These are phyloP conservation scores for Aldrovandia affinis DNA, from an alignment of 2,797 vertebrate genomes.

Conservation along the genomic window DNA sequence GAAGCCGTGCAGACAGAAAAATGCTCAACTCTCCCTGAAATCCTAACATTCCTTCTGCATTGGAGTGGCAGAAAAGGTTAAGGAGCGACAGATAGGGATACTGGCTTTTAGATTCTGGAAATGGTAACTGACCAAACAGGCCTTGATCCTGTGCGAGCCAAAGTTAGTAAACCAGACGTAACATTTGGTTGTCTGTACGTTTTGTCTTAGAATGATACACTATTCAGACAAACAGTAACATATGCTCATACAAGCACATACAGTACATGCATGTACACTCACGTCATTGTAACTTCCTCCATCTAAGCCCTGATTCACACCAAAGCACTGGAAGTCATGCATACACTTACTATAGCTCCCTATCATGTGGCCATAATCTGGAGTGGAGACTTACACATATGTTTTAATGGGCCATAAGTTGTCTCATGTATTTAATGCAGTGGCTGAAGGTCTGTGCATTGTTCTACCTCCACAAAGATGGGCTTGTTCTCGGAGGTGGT, in stretches of 20 bases:
- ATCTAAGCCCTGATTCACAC: conserved; percentile 7
- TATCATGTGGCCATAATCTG: neutral
- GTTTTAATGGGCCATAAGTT: neutral
- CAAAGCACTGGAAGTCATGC: conserved; percentile 15
- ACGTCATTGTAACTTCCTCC: neutral
- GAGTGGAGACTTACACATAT: neutral
- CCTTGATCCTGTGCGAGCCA: conserved; percentile 32
- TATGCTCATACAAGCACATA: neutral
- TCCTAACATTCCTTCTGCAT: neutral
- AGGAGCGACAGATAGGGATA: conserved; percentile 1
- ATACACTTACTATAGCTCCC: neutral
- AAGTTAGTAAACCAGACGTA: conserved; percentile 43
- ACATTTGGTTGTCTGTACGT: neutral
- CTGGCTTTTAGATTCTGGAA: conserved; percentile 25
- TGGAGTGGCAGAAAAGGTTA: neutral
- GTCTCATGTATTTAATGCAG: conserved; percentile 2
- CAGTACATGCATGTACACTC: conserved; percentile 34
- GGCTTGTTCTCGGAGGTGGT: conserved; percentile 64
- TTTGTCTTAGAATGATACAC: neutral
- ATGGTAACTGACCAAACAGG: conserved; percentile 43
- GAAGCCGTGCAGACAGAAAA: conserved; percentile 29
- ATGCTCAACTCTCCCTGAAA: conserved; percentile 9
- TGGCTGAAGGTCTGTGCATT: neutral
- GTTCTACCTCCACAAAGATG: conserved; percentile 73
- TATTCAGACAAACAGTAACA: conserved; percentile 34